A percentile compares a stretch with the other conserved stretches of the same genome.
phyloP scores from a whole-genome alignment of 2,113 vertebrate genomes.

The Hemichromis elongatus region DNA sequence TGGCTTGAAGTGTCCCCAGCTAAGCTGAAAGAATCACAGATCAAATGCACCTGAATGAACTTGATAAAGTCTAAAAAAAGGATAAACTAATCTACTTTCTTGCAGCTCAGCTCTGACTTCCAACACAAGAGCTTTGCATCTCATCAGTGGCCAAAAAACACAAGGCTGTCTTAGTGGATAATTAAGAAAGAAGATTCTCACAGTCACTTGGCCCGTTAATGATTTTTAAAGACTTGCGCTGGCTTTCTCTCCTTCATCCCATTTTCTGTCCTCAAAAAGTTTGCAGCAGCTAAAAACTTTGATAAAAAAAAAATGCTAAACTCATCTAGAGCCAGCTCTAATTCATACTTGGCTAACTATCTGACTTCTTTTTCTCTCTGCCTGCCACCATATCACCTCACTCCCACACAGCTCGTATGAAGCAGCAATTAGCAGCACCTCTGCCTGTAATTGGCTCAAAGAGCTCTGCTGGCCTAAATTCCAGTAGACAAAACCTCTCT shows the following conservation, averaged over 20 bases:
- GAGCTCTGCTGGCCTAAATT: neutral
- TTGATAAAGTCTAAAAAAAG: neutral
- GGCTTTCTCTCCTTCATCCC: neutral
- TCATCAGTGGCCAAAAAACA: constrained; percentile 28
- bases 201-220: constrained; percentile 14
- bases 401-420: neutral
- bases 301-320: neutral
- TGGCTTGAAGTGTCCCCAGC: neutral
- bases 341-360: neutral
- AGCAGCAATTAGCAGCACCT: constrained; percentile 15
- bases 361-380: neutral
- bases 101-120: constrained; percentile 27
- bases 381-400: neutral
- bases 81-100: neutral
- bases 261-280: constrained; percentile 3
- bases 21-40: neutral
- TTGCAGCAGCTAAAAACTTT: neutral
- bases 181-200: constrained; percentile 32
- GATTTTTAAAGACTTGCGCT: neutral
- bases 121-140: constrained; percentile 27
- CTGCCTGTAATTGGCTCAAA: constrained; percentile 6
- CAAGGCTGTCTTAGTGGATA: constrained; percentile 23
- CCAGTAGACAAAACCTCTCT: neutral
- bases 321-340: neutral
- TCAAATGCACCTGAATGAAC: neutral